Base-by-base conservation (phyloP, 2,888 invertebrate species). In the Cyrtodaria siliqua region DNA sequence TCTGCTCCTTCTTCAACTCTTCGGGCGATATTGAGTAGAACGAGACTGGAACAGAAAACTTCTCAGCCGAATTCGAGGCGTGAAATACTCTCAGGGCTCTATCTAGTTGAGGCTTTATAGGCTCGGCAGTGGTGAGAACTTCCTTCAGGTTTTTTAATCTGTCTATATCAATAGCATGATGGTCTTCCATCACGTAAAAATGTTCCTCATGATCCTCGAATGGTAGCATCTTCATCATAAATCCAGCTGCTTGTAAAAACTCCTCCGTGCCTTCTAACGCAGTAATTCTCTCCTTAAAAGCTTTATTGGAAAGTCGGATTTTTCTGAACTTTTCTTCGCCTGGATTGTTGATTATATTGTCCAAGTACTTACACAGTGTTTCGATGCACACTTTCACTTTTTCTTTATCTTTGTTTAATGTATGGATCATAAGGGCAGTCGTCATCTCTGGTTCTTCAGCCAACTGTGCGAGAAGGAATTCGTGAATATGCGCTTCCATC, bases 401-500 rank as follows among this genome's bases (percentile, higher is more conserved):
- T n/a, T 92, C 92, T 60, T 81, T 83, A 55, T 90, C 96, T 80
- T 94, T 95, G 92, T 98, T 99, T 90, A 97, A 96, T 14, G 97
- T 97, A 89, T 97, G 96, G 89, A 99, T 96, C 87, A 98, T 97
- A 63, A 98, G 94, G 91, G 97, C 97, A 12, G 98, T 96, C 0
- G 97, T 97, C 86, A 98, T 94, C 0, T 96, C 97, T 83, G 95
- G 95, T 91, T 98, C 98, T 72, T 96, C 96, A 14, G 93, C 93
- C 63, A 98, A 92, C 91, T 98, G 97, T 82, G 96, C 96, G 85
- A 96, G 96, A 0, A 99, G 94, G 92, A 97, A 98, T 86, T 95
- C 95, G 88, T 96, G 96, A 63, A 99, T 97, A 90, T 96, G 96
- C 0, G 91, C 93, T 90, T 96, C 96, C 96, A 98, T 98, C 89